Percentiles rank a stretch among this genome's conserved stretches.
phyloP scores from a whole-genome alignment of 2,797 vertebrate species.

The Chromis chromis region DNA sequence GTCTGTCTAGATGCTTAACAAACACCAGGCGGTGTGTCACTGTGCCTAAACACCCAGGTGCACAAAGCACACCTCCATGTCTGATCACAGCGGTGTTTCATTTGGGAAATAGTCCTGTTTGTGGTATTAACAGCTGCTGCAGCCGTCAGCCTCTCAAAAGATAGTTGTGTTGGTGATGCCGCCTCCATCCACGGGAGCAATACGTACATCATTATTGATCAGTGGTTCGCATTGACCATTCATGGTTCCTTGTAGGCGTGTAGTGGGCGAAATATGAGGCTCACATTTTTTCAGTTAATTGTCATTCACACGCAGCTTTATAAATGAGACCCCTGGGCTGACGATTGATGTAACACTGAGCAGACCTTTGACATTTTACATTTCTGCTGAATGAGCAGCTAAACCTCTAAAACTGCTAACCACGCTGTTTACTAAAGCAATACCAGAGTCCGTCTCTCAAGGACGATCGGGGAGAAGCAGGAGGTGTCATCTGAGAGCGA shows the following conservation, averaged over 20 bases:
- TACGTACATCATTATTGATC: background rate
- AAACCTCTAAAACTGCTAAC: conserved; percentile 26
- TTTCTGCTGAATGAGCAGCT: conserved; percentile 23
- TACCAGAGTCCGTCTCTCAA: conserved; percentile 68
- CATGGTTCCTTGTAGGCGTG: background rate
- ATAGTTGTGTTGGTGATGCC: background rate
- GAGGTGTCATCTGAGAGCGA: conserved; percentile 71
- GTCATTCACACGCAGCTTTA: conserved; percentile 5
- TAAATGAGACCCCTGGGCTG: conserved; percentile 15
- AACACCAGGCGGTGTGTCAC: background rate
- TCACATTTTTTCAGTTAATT: conserved; percentile 15
- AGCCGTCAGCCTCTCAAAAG: background rate
- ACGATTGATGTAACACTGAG: conserved; percentile 25
- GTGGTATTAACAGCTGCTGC: background rate
- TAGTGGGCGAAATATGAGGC: background rate
- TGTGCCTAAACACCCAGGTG: background rate
- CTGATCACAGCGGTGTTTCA: background rate
- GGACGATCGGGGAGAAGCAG: conserved; percentile 64
- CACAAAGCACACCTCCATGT: background rate
- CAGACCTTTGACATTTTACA: conserved; percentile 47
- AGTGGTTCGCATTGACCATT: background rate
- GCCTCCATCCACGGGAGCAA: conserved; percentile 2
- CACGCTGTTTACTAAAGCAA: conserved; percentile 45
- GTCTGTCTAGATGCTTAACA: background rate
- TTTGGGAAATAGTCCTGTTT: background rate